Evolutionary conservation across 2,797 vertebrate species (phyloP).

Genomic region (Enteromius afrohamiltoni): DNA sequence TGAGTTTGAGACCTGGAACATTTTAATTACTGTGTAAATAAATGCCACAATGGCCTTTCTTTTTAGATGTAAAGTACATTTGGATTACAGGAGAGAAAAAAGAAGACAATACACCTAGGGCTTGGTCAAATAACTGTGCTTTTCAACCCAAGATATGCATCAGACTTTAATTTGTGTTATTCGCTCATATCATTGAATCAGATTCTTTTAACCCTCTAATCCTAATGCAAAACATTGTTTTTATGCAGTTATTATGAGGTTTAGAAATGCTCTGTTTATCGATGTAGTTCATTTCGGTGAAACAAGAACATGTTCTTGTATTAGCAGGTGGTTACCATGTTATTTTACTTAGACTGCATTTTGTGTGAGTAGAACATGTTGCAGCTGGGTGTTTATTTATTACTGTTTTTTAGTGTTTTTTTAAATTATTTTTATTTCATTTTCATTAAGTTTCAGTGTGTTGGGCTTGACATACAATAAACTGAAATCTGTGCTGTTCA

Average conservation of each 20-base stretch:
- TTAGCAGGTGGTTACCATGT: slow-evolving; percentile 85
- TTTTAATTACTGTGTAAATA: slow-evolving; percentile 46
- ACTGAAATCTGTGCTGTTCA: slow-evolving; percentile 94
- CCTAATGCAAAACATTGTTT: slow-evolving; percentile 3
- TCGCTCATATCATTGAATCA: slow-evolving; percentile 12
- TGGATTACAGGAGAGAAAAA: slow-evolving; percentile 17
- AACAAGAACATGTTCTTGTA: slow-evolving; percentile 80
- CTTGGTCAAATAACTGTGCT: slow-evolving; percentile 38
- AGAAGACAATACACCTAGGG: slow-evolving; percentile 1
- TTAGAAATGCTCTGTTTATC: slow-evolving; percentile 21
- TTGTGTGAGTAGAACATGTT: slow-evolving; percentile 88
- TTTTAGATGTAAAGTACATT: slow-evolving; percentile 23
- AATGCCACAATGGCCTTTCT: slow-evolving; percentile 45
- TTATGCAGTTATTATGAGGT: slow-evolving; percentile 11
- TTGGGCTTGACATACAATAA: slow-evolving; percentile 97
- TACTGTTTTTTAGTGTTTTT: slow-evolving; percentile 60
- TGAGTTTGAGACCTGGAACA: slow-evolving; percentile 61
- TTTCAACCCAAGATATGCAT: slow-evolving; percentile 32
- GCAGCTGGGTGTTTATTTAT: slow-evolving; percentile 86
- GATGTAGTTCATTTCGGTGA: slow-evolving; percentile 65
- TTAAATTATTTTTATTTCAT: slow-evolving; percentile 72
- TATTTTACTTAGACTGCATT: slow-evolving; percentile 79
- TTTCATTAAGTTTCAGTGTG: slow-evolving; percentile 80
- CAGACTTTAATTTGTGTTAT: slow-evolving; percentile 15
- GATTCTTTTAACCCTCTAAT: neutral